A percentile compares a stretch with the other conserved stretches of the same genome.
Conservation (phyloP, 2,888 invertebrate genomes). For the Horisme vitalbata region DNA sequence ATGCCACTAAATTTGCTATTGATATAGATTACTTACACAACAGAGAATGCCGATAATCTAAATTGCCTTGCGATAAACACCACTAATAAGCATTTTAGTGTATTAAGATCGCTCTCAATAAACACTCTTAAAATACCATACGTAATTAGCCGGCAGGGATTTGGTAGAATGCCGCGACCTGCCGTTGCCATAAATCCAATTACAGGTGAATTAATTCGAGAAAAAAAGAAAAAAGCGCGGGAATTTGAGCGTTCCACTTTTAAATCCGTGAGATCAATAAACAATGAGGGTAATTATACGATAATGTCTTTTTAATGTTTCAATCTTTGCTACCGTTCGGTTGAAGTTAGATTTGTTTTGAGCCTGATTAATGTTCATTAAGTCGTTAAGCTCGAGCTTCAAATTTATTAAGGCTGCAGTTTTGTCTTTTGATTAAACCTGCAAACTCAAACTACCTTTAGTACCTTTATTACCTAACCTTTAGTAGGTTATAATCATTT, state of each 20-base stretch:
- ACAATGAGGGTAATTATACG: conserved; percentile 38
- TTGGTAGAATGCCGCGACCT: conserved; percentile 49
- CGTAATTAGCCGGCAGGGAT: conserved; percentile 64
- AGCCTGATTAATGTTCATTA: conserved; percentile 13
- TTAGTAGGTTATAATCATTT: too few species aligned
- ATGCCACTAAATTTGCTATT: too few species aligned
- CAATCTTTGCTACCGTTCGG: conserved; percentile 24
- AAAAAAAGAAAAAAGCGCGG: conserved; percentile 45
- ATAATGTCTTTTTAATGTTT: conserved; percentile 29
- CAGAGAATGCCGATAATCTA: conserved; percentile 44
- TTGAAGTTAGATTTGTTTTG: conserved; percentile 2
- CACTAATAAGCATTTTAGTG: conserved; percentile 49
- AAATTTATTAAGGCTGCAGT: background rate
- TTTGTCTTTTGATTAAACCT: too few species aligned
- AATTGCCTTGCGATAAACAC: conserved; percentile 38
- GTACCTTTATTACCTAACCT: too few species aligned
- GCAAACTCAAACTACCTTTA: too few species aligned
- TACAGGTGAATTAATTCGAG: conserved; percentile 69
- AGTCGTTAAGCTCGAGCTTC: background rate
- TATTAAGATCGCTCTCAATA: conserved; percentile 61
- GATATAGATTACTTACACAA: background rate
- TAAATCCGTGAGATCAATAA: conserved; percentile 36
- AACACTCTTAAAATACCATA: conserved; percentile 66
- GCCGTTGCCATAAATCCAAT: conserved; percentile 64
- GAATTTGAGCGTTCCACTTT: conserved; percentile 34